A percentile compares a stretch with the other conserved stretches of the same genome.
Evolutionary conservation across 2,888 invertebrate genomes (phyloP).

Genomic region (Caenorhabditis japonica): DNA sequence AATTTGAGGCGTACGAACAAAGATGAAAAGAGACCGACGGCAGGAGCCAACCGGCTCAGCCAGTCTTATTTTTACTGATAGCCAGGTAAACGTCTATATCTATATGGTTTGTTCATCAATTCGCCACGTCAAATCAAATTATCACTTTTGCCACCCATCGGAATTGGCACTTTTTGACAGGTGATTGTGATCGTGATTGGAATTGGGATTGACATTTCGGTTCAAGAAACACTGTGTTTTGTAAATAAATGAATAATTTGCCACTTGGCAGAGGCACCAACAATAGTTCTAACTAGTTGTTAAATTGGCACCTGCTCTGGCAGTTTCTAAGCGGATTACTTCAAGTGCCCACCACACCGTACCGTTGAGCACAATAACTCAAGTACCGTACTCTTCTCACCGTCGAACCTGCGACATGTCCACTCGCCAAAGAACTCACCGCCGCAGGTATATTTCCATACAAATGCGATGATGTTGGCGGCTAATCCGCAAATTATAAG

Average conservation of each 20-base stretch:
- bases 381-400: slow-evolving; percentile 1
- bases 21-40: slow-evolving; percentile 48
- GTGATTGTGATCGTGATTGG: too few relatives aligned
- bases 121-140: slow-evolving; percentile 45
- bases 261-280: background rate
- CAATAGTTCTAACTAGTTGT: background rate
- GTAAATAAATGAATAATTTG: too few relatives aligned
- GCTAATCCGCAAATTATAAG: slow-evolving; percentile 56
- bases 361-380: slow-evolving; percentile 21
- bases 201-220: too few relatives aligned
- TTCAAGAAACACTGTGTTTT: too few relatives aligned
- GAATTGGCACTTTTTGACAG: too few relatives aligned
- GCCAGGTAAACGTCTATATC: too few relatives aligned
- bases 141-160: slow-evolving; percentile 28
- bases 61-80: too few relatives aligned
- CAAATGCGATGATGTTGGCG: slow-evolving; percentile 41
- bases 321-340: slow-evolving; percentile 16
- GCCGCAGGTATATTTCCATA: slow-evolving; percentile 39
- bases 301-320: slow-evolving; percentile 24
- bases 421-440: slow-evolving; percentile 22
- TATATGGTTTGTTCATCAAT: too few relatives aligned
- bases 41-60: slow-evolving; percentile 36
- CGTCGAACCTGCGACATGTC: too few relatives aligned
- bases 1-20: slow-evolving; percentile 24
- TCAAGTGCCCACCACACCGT: slow-evolving; percentile 9